Conservation (phyloP, 2,113 vertebrate species). For the Notechis scutatus region DNA sequence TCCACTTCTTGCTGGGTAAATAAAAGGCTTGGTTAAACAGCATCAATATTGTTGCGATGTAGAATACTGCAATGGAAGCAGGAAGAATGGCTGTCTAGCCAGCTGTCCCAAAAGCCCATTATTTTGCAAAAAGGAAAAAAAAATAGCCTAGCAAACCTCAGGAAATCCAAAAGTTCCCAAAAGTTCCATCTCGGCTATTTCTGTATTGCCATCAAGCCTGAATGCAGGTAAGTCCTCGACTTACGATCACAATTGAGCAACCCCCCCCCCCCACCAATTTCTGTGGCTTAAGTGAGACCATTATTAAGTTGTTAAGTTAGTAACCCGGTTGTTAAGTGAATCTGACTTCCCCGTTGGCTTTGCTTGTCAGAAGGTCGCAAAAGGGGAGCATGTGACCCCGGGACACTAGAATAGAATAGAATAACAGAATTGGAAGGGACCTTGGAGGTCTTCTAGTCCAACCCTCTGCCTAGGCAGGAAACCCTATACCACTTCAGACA, state of each 20-base stretch:
- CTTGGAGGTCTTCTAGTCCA: too few relatives aligned
- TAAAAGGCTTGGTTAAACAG: conserved; percentile 12
- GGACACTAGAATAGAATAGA: too few relatives aligned
- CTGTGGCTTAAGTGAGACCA: not conserved
- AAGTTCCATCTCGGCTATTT: not conserved
- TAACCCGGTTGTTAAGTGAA: not conserved
- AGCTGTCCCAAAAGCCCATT: not conserved
- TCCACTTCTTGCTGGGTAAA: not conserved
- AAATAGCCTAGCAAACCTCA: not conserved
- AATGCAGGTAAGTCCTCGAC: not conserved
- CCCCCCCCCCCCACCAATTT: not conserved
- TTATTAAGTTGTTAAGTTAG: not conserved
- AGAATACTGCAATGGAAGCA: not conserved
- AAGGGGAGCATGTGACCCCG: not conserved
- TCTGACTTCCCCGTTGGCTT: not conserved
- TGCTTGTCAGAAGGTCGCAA: not conserved
- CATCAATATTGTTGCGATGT: not conserved
- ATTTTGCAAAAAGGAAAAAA: not conserved
- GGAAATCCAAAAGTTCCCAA: not conserved
- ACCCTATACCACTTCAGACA: too few relatives aligned
- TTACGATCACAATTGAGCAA: not conserved
- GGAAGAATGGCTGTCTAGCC: not conserved
- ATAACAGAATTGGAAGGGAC: too few relatives aligned
- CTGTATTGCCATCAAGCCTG: not conserved
- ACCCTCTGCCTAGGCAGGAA: too few relatives aligned